Conservation (phyloP, 2,888 invertebrate genomes). For the Trypoxylon attenuatum region DNA sequence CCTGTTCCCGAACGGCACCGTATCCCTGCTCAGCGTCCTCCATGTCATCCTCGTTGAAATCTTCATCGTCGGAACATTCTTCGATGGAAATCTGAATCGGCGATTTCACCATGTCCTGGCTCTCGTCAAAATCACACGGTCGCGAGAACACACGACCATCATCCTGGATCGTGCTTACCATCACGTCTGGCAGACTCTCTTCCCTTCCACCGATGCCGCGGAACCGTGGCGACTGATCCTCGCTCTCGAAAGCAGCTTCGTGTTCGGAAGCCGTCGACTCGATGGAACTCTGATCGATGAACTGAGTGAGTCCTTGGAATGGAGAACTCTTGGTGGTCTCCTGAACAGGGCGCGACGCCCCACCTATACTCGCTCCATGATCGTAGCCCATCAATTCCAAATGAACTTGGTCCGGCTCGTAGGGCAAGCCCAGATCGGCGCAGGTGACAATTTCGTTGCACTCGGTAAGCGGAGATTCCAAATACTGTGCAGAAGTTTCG, state of each 20-base stretch:
- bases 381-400: slow-evolving; percentile 5
- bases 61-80: slow-evolving; percentile 71
- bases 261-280: slow-evolving; percentile 69
- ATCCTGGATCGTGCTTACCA: slow-evolving; percentile 55
- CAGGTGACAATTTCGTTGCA: slow-evolving; percentile 65
- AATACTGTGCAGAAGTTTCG: slow-evolving; percentile 68
- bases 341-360: slow-evolving; percentile 50
- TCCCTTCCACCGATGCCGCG: slow-evolving; percentile 50
- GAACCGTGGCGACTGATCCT: background rate
- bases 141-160: background rate
- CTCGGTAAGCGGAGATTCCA: slow-evolving; percentile 71
- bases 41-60: slow-evolving; percentile 55
- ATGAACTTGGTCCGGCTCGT: slow-evolving; percentile 57
- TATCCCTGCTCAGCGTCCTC: slow-evolving; percentile 29
- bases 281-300: slow-evolving; percentile 70
- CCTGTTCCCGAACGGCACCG: background rate
- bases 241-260: slow-evolving; percentile 22
- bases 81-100: slow-evolving; percentile 73
- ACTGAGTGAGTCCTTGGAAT: slow-evolving; percentile 29
- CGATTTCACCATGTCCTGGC: slow-evolving; percentile 68
- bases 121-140: slow-evolving; percentile 50
- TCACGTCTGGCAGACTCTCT: slow-evolving; percentile 63
- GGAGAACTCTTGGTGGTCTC: slow-evolving; percentile 49
- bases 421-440: slow-evolving; percentile 63
- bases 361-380: slow-evolving; percentile 1